Evolutionary conservation across 2,113 vertebrate species (phyloP).

Genomic region (Elanus axillaris): DNA sequence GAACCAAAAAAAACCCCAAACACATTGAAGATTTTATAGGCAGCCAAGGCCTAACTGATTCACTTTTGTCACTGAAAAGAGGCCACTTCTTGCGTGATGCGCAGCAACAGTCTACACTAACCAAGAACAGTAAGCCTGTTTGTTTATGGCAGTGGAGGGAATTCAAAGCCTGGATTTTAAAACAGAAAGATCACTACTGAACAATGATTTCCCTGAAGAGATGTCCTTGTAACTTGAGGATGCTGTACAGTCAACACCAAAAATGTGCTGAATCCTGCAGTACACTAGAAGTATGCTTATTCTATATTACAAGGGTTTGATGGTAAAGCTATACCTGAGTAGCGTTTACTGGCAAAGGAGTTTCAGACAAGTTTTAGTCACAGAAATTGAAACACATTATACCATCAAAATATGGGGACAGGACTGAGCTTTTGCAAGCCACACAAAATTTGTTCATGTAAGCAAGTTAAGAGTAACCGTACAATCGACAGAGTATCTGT

Average conservation of each 20-base stretch:
- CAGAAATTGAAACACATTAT: neutral
- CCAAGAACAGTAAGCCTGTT: neutral
- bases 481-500: neutral
- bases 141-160: neutral
- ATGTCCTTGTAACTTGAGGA: neutral
- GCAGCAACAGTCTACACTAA: neutral
- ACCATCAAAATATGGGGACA: neutral
- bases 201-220: neutral
- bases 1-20: neutral
- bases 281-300: neutral
- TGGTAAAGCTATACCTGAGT: neutral
- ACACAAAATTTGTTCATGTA: neutral
- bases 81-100: neutral
- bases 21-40: neutral
- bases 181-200: neutral
- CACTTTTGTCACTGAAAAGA: neutral
- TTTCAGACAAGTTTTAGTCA: neutral
- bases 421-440: neutral
- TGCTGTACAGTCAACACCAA: neutral
- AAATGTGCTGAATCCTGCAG: neutral
- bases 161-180: neutral
- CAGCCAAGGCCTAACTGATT: neutral
- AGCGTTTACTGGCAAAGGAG: neutral
- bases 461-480: neutral
- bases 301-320: neutral